Conservation (phyloP, 2,888 invertebrate genomes). For the Orgyia antiqua region DNA sequence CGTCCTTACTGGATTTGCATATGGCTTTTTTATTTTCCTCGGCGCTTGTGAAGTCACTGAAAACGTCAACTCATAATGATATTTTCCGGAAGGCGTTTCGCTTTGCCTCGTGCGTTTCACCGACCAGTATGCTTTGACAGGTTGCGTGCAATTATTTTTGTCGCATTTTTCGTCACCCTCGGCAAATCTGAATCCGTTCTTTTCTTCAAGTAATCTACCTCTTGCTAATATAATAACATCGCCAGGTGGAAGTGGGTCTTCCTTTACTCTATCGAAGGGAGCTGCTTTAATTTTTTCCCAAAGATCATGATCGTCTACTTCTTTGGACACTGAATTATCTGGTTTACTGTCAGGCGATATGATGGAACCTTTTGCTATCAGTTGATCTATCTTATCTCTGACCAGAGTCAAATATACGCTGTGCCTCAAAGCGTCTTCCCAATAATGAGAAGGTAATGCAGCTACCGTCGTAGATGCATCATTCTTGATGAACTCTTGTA, state of each 20-base stretch:
- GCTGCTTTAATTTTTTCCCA: constrained; percentile 71
- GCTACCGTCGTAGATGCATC: constrained; percentile 33
- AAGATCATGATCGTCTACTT: constrained; percentile 62
- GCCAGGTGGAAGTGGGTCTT: constrained; percentile 74
- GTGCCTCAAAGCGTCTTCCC: constrained; percentile 84
- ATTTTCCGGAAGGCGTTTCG: constrained; percentile 59
- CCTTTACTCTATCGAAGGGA: constrained; percentile 54
- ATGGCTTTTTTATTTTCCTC: constrained; percentile 61
- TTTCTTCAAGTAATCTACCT: constrained; percentile 78
- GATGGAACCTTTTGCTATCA: constrained; percentile 56
- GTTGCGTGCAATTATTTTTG: constrained; percentile 68
- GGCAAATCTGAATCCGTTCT: constrained; percentile 74
- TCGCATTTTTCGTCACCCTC: constrained; percentile 65
- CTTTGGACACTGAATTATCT: constrained; percentile 39
- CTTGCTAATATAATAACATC: constrained; percentile 82
- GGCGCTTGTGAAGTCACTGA: constrained; percentile 77
- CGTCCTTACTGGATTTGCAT: constrained; percentile 77
- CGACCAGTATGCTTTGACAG: constrained; percentile 81
- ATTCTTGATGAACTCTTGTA: constrained; percentile 43
- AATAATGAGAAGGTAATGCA: constrained; percentile 66
- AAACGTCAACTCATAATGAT: constrained; percentile 82
- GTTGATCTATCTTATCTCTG: constrained; percentile 73
- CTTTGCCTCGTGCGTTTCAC: constrained; percentile 83
- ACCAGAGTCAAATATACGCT: constrained; percentile 81
- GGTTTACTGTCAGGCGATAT: constrained; percentile 40